These are phyloP conservation scores for Alsophila aescularia DNA, from an alignment of 2,888 invertebrate genomes.

Conservation along the genomic window DNA sequence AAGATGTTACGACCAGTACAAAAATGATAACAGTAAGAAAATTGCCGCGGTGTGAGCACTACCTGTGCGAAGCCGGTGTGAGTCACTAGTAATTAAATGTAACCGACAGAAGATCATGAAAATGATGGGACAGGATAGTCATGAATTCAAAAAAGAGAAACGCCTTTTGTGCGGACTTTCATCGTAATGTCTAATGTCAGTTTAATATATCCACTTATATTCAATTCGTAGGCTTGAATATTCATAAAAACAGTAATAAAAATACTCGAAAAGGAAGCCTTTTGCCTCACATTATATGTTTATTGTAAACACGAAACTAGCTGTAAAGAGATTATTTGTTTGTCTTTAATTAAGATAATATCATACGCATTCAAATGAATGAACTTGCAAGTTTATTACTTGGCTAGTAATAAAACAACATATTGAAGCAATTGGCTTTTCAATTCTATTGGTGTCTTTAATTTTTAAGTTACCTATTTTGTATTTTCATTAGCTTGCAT, in stretches of 20 bases:
- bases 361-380: background rate
- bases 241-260: background rate
- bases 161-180: background rate
- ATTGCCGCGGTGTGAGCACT: no score
- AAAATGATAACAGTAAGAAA: no score
- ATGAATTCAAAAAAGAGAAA: no score
- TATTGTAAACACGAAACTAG: background rate
- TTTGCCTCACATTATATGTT: no score
- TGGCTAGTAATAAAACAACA: background rate
- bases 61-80: no score
- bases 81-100: no score
- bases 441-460: background rate
- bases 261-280: background rate
- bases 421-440: no score
- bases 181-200: background rate
- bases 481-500: background rate
- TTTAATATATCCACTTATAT: background rate
- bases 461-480: background rate
- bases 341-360: background rate
- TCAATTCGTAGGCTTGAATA: background rate
- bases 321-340: background rate
- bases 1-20: no score
- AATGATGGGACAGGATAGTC: no score
- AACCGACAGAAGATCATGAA: no score
- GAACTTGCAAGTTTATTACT: conserved; percentile 8